These are phyloP conservation scores for Drosophila bunnanda DNA, from an alignment of 2,888 invertebrate species.

Conservation along the genomic window DNA sequence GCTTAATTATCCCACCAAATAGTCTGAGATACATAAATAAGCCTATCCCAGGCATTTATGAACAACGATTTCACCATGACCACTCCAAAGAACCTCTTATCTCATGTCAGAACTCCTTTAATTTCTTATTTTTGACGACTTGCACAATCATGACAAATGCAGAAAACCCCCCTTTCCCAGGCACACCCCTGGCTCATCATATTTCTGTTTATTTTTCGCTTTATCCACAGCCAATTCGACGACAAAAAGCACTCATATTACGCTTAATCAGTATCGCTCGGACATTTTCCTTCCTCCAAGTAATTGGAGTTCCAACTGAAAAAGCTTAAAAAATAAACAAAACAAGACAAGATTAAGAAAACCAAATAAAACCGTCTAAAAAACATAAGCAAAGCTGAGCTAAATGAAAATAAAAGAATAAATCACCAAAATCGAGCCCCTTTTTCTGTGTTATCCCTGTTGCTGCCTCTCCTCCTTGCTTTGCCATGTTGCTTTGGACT, in stretches of 20 bases:
- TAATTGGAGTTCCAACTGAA: conserved; percentile 68
- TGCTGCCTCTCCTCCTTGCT: conserved; percentile 6
- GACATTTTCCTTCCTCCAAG: conserved; percentile 48
- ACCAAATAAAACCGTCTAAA: conserved; percentile 38
- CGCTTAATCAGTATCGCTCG: conserved; percentile 65
- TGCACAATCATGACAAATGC: conserved; percentile 10
- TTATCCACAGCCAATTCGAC: conserved; percentile 37
- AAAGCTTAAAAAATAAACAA: conserved; percentile 47
- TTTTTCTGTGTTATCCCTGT: conserved; percentile 46
- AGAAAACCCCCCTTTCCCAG: background rate
- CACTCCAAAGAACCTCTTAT: conserved; percentile 13
- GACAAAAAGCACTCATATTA: conserved; percentile 61
- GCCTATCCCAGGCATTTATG: no score
- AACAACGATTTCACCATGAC: conserved; percentile 3
- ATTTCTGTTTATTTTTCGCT: conserved; percentile 22
- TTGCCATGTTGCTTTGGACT: conserved; percentile 13
- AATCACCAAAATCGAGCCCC: conserved; percentile 74
- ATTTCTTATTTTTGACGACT: background rate
- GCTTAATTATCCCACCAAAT: background rate
- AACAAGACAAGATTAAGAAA: conserved; percentile 15
- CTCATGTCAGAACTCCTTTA: background rate
- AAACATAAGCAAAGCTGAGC: conserved; percentile 43
- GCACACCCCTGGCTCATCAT: conserved; percentile 1
- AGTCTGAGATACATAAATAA: no score
- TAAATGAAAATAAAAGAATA: conserved; percentile 35